A percentile compares a stretch with the other conserved stretches of the same genome.
phyloP scores from a whole-genome alignment of 2,797 vertebrate species.

The Protosalanx chinensis region DNA sequence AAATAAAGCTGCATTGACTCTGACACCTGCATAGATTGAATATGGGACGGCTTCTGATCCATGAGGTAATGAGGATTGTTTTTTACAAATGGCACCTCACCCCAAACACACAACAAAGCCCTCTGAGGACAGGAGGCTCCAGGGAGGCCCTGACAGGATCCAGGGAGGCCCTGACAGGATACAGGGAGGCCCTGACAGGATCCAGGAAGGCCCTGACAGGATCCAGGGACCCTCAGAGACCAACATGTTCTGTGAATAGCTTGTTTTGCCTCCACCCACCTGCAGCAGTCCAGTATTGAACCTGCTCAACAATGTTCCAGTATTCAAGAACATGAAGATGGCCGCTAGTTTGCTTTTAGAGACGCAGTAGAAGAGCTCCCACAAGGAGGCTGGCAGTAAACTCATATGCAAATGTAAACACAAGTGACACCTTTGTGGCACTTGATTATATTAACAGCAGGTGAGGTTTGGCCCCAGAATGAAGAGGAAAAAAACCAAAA shows the following conservation, averaged over 20 bases:
- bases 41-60: constrained; percentile 57
- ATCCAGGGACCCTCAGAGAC: no score
- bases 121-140: constrained; percentile 15
- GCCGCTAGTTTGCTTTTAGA: constrained; percentile 20
- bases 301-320: constrained; percentile 15
- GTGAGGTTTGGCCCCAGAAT: neutral
- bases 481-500: constrained; percentile 20
- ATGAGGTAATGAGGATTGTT: constrained; percentile 65
- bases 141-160: neutral
- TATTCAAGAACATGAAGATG: constrained; percentile 4
- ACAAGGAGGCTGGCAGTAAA: constrained; percentile 7
- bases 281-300: neutral
- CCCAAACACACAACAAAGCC: constrained; percentile 23
- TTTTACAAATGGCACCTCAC: constrained; percentile 2
- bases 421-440: constrained; percentile 31
- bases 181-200: no score
- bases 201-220: no score
- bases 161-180: no score
- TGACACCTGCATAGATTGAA: constrained; percentile 70
- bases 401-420: constrained; percentile 36
- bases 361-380: constrained; percentile 27
- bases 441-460: neutral
- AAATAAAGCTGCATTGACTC: constrained; percentile 50
- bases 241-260: no score
- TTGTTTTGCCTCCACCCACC: constrained; percentile 14